Evolutionary conservation across 2,113 vertebrate genomes (phyloP).

Genomic region (Sinocyclocheilus anophthalmus): DNA sequence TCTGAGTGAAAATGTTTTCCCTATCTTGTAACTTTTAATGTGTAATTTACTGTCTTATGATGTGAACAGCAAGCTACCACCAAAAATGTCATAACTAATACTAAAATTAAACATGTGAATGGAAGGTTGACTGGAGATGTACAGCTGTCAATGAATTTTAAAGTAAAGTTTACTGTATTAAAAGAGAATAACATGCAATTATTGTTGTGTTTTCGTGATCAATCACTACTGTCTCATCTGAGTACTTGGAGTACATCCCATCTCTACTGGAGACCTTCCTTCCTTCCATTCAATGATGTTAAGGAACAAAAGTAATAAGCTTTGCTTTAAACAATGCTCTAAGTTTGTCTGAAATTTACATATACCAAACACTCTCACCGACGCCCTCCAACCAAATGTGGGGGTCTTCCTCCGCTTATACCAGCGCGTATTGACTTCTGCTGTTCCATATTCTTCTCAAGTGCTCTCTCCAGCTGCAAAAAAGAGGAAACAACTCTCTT

Average conservation of each 20-base stretch:
- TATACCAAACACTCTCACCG: no score
- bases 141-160: neutral
- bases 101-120: neutral
- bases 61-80: neutral
- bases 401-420: no score
- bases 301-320: neutral
- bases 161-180: neutral
- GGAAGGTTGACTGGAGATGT: neutral
- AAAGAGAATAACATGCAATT: neutral
- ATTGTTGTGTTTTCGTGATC: neutral
- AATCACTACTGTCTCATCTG: neutral
- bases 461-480: no score
- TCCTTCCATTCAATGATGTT: neutral
- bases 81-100: neutral
- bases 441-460: no score
- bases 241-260: neutral
- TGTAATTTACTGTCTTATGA: neutral
- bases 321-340: neutral
- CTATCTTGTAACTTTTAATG: no score
- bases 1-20: no score
- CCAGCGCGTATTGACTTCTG: no score
- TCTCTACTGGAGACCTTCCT: neutral
- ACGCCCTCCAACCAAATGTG: no score
- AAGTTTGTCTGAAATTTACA: no score
- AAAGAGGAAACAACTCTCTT: constrained; percentile 36